Conservation (phyloP, 2,113 vertebrate species). For the Sarotherodon lohbergeri region DNA sequence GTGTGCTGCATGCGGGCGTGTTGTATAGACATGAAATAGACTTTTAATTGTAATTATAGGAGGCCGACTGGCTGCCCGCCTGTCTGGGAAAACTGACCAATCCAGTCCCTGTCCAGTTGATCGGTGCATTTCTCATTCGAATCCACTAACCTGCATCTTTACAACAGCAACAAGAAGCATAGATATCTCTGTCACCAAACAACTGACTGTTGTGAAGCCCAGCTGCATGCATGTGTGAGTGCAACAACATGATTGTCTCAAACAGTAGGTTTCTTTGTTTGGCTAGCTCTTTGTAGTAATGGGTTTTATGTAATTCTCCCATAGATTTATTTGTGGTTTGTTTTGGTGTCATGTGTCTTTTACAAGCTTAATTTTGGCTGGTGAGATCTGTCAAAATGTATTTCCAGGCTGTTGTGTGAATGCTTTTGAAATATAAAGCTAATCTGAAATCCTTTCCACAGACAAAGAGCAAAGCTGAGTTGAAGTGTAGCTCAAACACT, state of each 20-base stretch:
- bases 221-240: neutral
- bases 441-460: neutral
- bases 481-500: neutral
- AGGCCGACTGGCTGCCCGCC: neutral
- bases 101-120: neutral
- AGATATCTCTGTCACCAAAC: neutral
- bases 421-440: neutral
- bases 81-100: neutral
- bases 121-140: neutral
- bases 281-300: neutral
- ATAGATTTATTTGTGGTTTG: neutral
- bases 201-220: neutral
- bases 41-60: neutral
- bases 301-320: neutral
- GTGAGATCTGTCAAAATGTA: neutral
- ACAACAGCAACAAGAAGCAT: neutral
- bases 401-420: neutral
- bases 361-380: neutral
- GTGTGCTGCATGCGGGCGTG: fast-evolving
- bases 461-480: neutral
- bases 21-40: neutral
- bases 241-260: neutral
- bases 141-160: neutral
- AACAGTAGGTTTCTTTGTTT: neutral
- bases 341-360: neutral